Percentiles rank a stretch among this genome's conserved stretches.
Conservation (phyloP, 1,140 invertebrate genomes). For the Radopholus similis region DNA sequence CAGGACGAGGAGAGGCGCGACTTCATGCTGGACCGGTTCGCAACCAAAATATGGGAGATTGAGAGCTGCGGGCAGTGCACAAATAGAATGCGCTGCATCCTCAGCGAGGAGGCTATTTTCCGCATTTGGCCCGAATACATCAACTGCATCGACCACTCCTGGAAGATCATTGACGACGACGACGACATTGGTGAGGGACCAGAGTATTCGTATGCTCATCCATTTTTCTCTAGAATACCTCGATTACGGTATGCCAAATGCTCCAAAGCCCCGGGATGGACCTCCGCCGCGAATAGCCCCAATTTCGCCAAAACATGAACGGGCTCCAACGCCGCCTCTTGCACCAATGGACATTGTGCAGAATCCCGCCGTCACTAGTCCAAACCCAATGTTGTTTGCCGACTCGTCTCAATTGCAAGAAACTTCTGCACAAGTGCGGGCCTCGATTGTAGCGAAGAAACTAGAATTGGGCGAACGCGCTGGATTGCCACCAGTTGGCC, state of each 20-base stretch:
- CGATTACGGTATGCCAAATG: too few species aligned
- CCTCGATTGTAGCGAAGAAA: background rate
- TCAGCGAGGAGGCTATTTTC: slow-evolving; percentile 25
- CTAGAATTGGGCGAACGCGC: background rate
- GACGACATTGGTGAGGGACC: background rate
- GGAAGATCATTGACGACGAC: slow-evolving; percentile 20
- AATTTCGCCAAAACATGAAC: too few species aligned
- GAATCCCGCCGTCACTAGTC: too few species aligned
- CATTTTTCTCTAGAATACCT: too few species aligned
- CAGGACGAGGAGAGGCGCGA: slow-evolving; percentile 13
- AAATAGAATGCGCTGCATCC: slow-evolving; percentile 32
- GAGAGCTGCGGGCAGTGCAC: slow-evolving; percentile 29
- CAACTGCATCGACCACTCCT: slow-evolving; percentile 23
- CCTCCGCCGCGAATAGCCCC: too few species aligned
- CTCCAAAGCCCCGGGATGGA: too few species aligned
- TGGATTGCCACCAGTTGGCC: background rate
- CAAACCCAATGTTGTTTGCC: background rate
- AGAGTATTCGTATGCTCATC: too few species aligned
- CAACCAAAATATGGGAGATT: slow-evolving; percentile 25
- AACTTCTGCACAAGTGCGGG: background rate
- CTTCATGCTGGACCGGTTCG: slow-evolving; percentile 25
- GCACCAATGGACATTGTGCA: too few species aligned
- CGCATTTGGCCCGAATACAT: slow-evolving; percentile 30
- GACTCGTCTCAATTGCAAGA: background rate
- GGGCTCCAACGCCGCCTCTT: too few species aligned